Percentiles rank a stretch among this genome's conserved stretches.
phyloP scores from a whole-genome alignment of 2,797 vertebrate species.

The Botia almorhae region DNA sequence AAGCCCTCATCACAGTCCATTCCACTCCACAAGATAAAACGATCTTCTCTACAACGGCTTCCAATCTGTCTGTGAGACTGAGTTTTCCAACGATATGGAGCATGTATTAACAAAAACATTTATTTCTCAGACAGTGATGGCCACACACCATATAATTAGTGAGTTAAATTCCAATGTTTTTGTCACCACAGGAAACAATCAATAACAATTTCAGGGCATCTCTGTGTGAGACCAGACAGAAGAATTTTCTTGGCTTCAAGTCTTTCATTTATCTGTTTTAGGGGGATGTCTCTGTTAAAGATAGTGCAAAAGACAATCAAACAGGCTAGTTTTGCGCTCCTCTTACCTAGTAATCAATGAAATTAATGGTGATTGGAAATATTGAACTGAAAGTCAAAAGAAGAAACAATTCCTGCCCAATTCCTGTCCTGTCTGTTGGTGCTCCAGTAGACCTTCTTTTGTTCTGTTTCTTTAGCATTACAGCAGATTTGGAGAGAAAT shows the following conservation, averaged over 20 bases:
- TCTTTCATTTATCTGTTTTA: neutral
- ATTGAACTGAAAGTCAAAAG: neutral
- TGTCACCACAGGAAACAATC: constrained; percentile 47
- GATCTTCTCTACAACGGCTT: neutral
- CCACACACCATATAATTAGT: constrained; percentile 30
- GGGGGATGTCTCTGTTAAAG: neutral
- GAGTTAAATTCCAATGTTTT: constrained; percentile 50
- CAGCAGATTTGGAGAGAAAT: no score
- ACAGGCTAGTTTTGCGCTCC: neutral
- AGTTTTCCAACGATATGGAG: constrained; percentile 5
- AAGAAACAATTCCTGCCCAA: neutral
- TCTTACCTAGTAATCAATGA: neutral
- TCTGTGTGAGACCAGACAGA: constrained; percentile 1
- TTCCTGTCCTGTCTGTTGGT: no score
- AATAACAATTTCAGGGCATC: constrained; percentile 34
- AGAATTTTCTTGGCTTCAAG: constrained; percentile 4
- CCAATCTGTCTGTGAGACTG: constrained; percentile 3
- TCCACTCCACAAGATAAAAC: neutral
- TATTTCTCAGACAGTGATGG: constrained; percentile 24
- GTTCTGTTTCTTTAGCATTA: no score
- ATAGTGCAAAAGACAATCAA: neutral
- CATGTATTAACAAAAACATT: constrained; percentile 43
- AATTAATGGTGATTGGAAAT: neutral
- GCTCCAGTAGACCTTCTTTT: no score
- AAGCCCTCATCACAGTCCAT: constrained; percentile 29